Conservation (phyloP, 1,140 invertebrate genomes). For the Pygmarrhopalites habei region DNA sequence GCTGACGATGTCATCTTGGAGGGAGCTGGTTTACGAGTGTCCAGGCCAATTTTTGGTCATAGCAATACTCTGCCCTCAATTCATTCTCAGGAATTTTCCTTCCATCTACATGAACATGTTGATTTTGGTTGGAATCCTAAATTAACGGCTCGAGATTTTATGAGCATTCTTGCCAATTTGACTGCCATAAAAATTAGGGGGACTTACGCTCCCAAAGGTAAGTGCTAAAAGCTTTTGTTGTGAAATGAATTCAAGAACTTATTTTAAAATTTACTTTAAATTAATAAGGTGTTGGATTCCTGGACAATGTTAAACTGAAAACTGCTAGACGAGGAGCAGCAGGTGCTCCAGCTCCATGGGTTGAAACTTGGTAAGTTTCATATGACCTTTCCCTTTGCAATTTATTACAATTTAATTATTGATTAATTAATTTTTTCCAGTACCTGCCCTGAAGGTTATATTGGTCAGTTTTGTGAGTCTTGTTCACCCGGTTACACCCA, state of each 20-base stretch:
- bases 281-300: slow-evolving; percentile 65
- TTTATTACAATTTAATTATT: too few relatives aligned
- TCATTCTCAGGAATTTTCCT: slow-evolving; percentile 62
- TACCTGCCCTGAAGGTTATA: slow-evolving; percentile 69
- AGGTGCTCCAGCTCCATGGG: slow-evolving; percentile 75
- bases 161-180: slow-evolving; percentile 83
- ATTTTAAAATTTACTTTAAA: slow-evolving; percentile 9
- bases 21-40: slow-evolving; percentile 68
- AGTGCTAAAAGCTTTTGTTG: slow-evolving; percentile 42
- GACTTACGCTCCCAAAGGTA: slow-evolving; percentile 73
- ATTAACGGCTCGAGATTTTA: slow-evolving; percentile 75
- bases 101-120: slow-evolving; percentile 81
- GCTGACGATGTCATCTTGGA: slow-evolving; percentile 82
- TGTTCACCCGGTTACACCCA: slow-evolving; percentile 90
- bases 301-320: slow-evolving; percentile 80
- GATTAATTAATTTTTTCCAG: too few relatives aligned
- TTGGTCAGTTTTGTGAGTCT: slow-evolving; percentile 92
- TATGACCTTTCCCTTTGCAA: too few relatives aligned
- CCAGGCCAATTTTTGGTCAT: slow-evolving; percentile 85
- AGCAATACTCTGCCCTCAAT: slow-evolving; percentile 71
- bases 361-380: too few relatives aligned
- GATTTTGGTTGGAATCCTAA: slow-evolving; percentile 87
- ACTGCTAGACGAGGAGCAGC: slow-evolving; percentile 73
- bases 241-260: slow-evolving; percentile 4
- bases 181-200: slow-evolving; percentile 89